Conservation (phyloP, 1,140 invertebrate genomes). For the Calephelis nemesis region DNA sequence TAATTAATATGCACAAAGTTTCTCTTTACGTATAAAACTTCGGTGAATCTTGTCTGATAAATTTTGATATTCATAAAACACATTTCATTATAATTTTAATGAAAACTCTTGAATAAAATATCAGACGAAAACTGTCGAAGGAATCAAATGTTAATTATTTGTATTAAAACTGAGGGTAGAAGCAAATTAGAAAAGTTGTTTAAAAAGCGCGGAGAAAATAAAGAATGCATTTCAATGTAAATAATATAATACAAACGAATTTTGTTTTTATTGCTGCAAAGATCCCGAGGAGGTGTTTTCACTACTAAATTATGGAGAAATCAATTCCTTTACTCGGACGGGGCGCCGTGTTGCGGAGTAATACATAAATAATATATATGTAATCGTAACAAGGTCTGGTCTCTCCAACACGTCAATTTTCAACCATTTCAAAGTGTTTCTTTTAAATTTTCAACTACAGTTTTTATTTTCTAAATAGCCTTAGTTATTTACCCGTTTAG, state of each 20-base stretch:
- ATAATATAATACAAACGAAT: slow-evolving; percentile 74
- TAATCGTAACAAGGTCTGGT: slow-evolving; percentile 66
- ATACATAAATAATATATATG: slow-evolving; percentile 76
- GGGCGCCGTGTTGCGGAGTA: slow-evolving; percentile 47
- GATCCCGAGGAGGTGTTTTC: slow-evolving; percentile 68
- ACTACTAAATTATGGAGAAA: slow-evolving; percentile 75
- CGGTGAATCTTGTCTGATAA: slow-evolving; percentile 64
- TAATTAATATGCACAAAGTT: slow-evolving; percentile 72
- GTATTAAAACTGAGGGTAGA: slow-evolving; percentile 36
- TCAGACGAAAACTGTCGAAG: slow-evolving; percentile 68
- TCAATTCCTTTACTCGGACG: slow-evolving; percentile 72
- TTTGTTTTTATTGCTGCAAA: slow-evolving; percentile 70
- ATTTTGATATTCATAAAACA: slow-evolving; percentile 75
- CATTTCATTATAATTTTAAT: slow-evolving; percentile 78
- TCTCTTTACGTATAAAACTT: slow-evolving; percentile 71
- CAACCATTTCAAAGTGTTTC: slow-evolving; percentile 9
- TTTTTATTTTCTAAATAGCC: too few species aligned
- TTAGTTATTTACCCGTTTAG: too few species aligned
- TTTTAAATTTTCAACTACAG: slow-evolving; percentile 1
- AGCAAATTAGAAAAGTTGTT: slow-evolving; percentile 52
- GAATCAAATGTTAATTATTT: slow-evolving; percentile 63
- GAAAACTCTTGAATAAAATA: slow-evolving; percentile 77
- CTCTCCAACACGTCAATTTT: slow-evolving; percentile 6
- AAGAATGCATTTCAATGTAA: slow-evolving; percentile 67
- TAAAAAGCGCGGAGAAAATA: slow-evolving; percentile 37